Evolutionary conservation across 2,113 vertebrate species (phyloP).

Genomic region (Engraulis encrasicolus): DNA sequence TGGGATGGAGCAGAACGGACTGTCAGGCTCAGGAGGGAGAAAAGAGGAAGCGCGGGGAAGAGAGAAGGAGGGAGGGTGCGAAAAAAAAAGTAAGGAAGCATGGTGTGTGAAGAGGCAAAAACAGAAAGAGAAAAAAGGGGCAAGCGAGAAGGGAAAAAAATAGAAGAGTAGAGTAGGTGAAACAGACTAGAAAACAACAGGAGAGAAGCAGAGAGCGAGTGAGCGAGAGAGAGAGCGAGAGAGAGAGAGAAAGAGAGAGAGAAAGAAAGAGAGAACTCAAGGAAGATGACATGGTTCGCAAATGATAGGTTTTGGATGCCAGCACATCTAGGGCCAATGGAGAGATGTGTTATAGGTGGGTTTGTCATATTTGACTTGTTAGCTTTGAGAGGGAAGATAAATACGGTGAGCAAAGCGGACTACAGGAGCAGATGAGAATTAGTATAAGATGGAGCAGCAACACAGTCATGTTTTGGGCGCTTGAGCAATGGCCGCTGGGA

Average conservation of each 20-base stretch:
- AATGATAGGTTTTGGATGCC: constrained; percentile 47
- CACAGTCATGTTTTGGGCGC: constrained; percentile 59
- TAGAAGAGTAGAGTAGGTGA: too few species aligned
- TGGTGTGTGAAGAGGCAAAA: too few species aligned
- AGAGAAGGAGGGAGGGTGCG: too few species aligned
- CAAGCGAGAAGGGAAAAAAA: too few species aligned
- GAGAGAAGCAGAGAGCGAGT: not conserved
- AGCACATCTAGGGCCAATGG: constrained; percentile 52
- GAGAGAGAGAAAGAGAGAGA: not conserved
- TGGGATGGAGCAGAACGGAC: not conserved
- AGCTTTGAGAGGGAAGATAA: constrained; percentile 53
- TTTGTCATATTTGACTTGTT: constrained; percentile 18
- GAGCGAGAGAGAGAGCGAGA: not conserved
- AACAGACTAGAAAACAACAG: not conserved
- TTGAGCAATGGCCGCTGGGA: constrained; percentile 72
- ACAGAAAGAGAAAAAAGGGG: too few species aligned
- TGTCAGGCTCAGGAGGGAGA: constrained; percentile 21
- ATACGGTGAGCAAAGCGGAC: constrained; percentile 42
- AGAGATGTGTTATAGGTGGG: not conserved
- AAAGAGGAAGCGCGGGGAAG: too few species aligned
- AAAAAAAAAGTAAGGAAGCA: too few species aligned
- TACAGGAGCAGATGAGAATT: constrained; percentile 20
- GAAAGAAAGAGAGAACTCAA: not conserved
- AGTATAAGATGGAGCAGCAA: constrained; percentile 16
- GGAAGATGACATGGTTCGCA: constrained; percentile 50